Conservation (phyloP, 2,888 invertebrate species). For the Cheiracanthium punctorium region DNA sequence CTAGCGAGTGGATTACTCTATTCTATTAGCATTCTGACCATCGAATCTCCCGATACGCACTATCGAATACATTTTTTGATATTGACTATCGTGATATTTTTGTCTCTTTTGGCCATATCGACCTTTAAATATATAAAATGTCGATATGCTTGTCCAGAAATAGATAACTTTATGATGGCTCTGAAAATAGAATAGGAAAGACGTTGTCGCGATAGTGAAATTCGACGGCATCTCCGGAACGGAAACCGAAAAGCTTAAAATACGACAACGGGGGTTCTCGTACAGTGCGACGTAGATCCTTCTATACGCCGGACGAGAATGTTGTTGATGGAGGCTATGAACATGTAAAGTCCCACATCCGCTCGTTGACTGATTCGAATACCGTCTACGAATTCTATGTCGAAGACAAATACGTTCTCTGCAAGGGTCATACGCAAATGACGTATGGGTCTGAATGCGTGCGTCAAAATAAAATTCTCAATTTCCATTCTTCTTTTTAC, state of each 20-base stretch:
- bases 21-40: constrained; percentile 23
- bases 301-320: not conserved
- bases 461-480: too few species aligned
- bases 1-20: constrained; percentile 25
- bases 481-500: too few species aligned
- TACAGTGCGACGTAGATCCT: not conserved
- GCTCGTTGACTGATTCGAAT: not conserved
- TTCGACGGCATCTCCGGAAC: not conserved
- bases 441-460: too few species aligned
- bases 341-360: not conserved
- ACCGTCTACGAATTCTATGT: constrained; percentile 21
- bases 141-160: constrained; percentile 20
- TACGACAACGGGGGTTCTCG: not conserved
- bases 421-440: too few species aligned
- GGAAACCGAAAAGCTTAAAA: constrained; percentile 15
- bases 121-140: constrained; percentile 33
- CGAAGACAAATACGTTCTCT: not conserved
- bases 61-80: constrained; percentile 21
- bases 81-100: constrained; percentile 22
- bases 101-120: not conserved
- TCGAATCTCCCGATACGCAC: not conserved
- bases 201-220: not conserved
- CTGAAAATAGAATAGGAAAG: constrained; percentile 27
- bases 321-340: not conserved
- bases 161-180: constrained; percentile 16